phyloP scores from a whole-genome alignment of 2,797 vertebrate genomes.

The Arremon brunneinucha region DNA sequence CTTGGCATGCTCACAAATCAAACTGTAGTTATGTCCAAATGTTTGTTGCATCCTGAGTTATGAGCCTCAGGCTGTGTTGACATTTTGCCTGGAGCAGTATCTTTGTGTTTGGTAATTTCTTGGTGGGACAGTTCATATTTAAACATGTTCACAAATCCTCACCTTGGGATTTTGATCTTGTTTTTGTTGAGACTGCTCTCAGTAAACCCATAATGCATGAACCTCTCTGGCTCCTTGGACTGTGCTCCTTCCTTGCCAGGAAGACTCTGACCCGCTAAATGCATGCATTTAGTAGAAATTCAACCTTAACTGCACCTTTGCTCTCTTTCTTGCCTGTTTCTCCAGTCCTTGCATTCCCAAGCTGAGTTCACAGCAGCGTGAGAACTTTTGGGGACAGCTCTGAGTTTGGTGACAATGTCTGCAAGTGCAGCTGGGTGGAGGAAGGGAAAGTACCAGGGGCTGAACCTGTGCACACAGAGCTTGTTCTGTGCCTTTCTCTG shows the following conservation, averaged over 20 bases:
- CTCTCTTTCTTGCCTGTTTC: not conserved
- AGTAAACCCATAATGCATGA: not conserved
- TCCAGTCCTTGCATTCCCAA: not conserved
- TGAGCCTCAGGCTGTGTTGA: not conserved
- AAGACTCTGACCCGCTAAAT: not conserved
- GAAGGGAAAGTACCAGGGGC: not conserved
- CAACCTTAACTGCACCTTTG: not conserved
- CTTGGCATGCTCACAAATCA: not conserved
- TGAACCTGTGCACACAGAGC: not conserved
- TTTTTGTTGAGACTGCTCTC: not conserved
- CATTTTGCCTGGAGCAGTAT: not conserved
- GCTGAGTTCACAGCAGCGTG: not conserved
- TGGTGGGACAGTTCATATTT: not conserved
- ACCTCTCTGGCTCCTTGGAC: not conserved
- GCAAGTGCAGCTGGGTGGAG: not conserved
- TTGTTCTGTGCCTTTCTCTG: not conserved
- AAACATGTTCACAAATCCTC: not conserved
- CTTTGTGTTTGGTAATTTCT: not conserved
- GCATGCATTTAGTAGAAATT: not conserved
- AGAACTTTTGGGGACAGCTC: not conserved
- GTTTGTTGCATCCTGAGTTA: not conserved
- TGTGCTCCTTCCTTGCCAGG: not conserved
- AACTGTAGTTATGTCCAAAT: not conserved
- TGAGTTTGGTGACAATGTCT: not conserved
- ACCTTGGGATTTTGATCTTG: not conserved